Evolutionary conservation across 1,140 invertebrate genomes (phyloP), one percentile per base, ranked within the genome.

Genomic region (Leptinotarsa defecta): DNA sequence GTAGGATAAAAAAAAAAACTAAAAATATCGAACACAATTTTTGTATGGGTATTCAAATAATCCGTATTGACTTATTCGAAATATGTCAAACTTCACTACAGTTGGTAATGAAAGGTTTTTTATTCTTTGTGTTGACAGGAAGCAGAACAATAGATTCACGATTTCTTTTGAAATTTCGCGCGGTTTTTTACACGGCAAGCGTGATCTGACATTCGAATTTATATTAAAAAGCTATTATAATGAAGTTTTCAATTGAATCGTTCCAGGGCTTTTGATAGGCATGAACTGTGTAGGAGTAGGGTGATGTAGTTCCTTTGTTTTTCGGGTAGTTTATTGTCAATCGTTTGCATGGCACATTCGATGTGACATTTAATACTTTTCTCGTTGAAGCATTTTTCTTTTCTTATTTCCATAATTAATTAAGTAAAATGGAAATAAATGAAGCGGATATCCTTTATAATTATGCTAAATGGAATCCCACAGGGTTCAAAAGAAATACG

Each of bases 351-450:
- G 48, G 68, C 34, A n/a, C 43, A 22, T 48, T 61, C 70, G 52
- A 63, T 62, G 70, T 72, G 68, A 69, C 70, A 72, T 72, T 72
- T 63, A 62, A 72, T 72, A 72, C 70, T 72, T 72, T 72, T 63
- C 34, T 43, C 70, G 22, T 62, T 62, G 20, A 27, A 52, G 70
- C 19, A 48, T 27, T 24, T 62, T 17, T 22, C 22, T 61, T 63
- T 61, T 62, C 24, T 57, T 24, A 22, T 72, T 72, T 24, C 27
- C 24, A 34, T 61, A 27, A 24, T 72, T 61, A 61, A 61, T 72
- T 72, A 20, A 43, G 57, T 61, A 72, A 72, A 72, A 72, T 72
- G 57, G n/a, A 61, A 72, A 63, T 72, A 62, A 72, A 70, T 48
- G 11, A 15, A 62, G 34, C 70, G 70, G 70, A 72, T 61, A 72